Evolutionary conservation across 2,797 vertebrate genomes (phyloP), one percentile per base, ranked within the genome.

Genomic region (Hippopotamyrus pictus): DNA sequence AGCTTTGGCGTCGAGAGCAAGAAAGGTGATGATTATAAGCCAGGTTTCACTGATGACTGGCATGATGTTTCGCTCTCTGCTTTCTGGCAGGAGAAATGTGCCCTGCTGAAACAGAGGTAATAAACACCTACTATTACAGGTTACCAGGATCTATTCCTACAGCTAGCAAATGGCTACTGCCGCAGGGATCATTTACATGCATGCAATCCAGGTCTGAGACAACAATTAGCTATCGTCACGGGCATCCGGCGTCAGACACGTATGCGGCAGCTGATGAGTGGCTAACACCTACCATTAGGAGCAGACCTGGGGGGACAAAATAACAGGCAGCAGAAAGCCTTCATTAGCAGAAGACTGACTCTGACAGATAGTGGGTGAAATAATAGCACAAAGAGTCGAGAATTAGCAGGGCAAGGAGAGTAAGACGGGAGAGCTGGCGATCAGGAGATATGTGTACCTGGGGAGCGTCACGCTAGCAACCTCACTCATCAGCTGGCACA

Each of bases 401-500:
- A 53, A 54, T 86, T 54, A 86, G 48, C 25, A 8, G 50, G 84
- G 9, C 50, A 4, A 4, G 11, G 50, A 14, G 50, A 14, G 25
- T 54, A 14, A 29, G 83, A 5, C 0, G 7, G 33, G 17, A 17
- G 86, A 44, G 29, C 29, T 57, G 17, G 3, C 12, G 51, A 57
- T 57, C 6, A 57, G 90, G 91, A 84, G 88, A 92, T 29, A 93
- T 90, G 91, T 90, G 89, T 91, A 92, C 93, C 92, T 92, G 90
- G 93, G 14, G 59, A 91, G 90, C 92, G 91, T 91, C 92, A 92
- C 92, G 25, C 25, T 91, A 90, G 87, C 88, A 93, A 41, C 88
- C 76, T 3, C 93, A 94, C 92, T 95, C 95, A 95, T 95, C 94
- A 92, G 93, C 93, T 91, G 91, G 91, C 92, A 92, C 93, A 94